phyloP scores from a whole-genome alignment of 1,140 invertebrate genomes.

The Augochlora pura region DNA sequence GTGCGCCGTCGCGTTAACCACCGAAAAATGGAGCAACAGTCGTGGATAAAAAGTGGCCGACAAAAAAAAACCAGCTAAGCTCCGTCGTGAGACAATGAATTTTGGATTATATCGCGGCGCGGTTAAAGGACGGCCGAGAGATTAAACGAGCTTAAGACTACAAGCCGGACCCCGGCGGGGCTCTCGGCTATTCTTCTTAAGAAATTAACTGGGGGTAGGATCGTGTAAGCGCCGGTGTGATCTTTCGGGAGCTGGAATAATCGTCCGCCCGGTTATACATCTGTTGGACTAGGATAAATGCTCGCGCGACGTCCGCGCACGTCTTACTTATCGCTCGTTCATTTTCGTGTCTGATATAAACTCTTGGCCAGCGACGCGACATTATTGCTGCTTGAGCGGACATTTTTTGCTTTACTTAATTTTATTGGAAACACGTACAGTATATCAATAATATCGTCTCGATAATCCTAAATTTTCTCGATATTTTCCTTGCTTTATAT shows the following conservation, averaged over 20 bases:
- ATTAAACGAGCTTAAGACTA: constrained; percentile 41
- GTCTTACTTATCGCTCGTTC: no score
- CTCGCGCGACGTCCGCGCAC: no score
- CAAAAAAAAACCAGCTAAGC: background rate
- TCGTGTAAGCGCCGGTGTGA: constrained; percentile 33
- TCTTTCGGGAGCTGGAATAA: constrained; percentile 33
- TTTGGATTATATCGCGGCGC: constrained; percentile 25
- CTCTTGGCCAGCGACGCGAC: no score
- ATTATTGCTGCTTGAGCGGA: no score
- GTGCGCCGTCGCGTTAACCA: no score
- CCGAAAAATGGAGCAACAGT: no score
- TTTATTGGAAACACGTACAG: no score
- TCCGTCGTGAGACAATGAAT: constrained; percentile 24
- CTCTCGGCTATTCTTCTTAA: constrained; percentile 31
- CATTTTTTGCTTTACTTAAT: no score
- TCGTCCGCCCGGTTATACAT: background rate
- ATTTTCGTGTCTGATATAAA: no score
- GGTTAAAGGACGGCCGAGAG: constrained; percentile 30
- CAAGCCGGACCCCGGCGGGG: background rate
- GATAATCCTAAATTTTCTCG: no score
- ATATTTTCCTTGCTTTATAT: no score
- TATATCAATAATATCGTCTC: no score
- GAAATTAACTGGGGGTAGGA: constrained; percentile 43
- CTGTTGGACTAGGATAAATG: background rate
- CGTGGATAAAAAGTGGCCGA: background rate